phyloP scores from a whole-genome alignment of 2,113 vertebrate species.

The Rhipidura dahli region DNA sequence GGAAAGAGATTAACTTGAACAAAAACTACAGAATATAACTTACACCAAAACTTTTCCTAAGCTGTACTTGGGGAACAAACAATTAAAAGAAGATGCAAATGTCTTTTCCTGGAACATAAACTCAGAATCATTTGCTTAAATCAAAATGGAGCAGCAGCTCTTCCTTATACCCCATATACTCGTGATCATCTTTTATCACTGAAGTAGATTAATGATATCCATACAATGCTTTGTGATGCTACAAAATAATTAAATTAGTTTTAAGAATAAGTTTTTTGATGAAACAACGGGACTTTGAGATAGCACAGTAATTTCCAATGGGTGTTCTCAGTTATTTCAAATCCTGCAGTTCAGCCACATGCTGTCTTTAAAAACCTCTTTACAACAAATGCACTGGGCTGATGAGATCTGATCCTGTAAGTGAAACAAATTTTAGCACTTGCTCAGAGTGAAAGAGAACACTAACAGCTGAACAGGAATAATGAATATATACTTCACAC shows the following conservation, averaged over 20 bases:
- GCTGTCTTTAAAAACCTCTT: neutral
- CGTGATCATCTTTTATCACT: neutral
- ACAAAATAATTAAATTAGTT: neutral
- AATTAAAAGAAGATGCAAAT: constrained; percentile 15
- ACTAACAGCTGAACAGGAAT: neutral
- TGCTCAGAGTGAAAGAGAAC: neutral
- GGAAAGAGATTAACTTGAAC: neutral
- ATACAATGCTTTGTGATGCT: neutral
- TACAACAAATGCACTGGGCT: neutral
- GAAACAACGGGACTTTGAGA: neutral
- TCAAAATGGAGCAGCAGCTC: neutral
- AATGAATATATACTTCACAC: neutral
- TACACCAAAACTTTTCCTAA: neutral
- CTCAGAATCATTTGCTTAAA: constrained; percentile 30
- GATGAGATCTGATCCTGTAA: neutral
- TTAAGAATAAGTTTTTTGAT: neutral
- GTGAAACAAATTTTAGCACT: neutral
- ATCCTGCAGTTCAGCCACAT: neutral
- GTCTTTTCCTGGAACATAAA: neutral
- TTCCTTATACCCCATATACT: neutral
- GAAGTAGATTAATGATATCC: neutral
- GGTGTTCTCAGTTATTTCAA: neutral
- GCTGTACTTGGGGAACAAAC: neutral
- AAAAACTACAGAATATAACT: neutral
- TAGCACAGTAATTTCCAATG: neutral